phyloP scores from a whole-genome alignment of 2,113 vertebrate genomes.

The Seriola rivoliana region DNA sequence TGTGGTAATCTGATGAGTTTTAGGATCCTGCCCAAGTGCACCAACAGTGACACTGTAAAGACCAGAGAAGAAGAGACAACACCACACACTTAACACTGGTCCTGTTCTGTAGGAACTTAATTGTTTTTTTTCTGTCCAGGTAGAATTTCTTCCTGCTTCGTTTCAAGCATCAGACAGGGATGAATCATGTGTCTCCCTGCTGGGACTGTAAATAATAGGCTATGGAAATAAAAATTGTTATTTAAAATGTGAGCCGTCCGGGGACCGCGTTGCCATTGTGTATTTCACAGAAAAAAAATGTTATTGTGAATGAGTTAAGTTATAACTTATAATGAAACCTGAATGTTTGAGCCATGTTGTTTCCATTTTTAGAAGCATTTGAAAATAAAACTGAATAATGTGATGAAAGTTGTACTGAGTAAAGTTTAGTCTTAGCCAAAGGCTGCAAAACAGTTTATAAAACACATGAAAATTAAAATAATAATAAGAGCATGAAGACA shows the following conservation, averaged over 20 bases:
- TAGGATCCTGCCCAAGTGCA: neutral
- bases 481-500: too few species aligned
- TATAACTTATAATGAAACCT: slow-evolving; percentile 76
- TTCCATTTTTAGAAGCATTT: slow-evolving; percentile 65
- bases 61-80: neutral
- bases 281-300: slow-evolving; percentile 64
- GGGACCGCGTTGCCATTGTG: slow-evolving; percentile 58
- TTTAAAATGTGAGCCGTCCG: slow-evolving; percentile 77
- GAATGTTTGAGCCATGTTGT: slow-evolving; percentile 73
- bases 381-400: slow-evolving; percentile 67
- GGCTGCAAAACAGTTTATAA: neutral
- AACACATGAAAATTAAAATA: too few species aligned
- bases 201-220: slow-evolving; percentile 78
- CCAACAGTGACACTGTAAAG: neutral
- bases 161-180: neutral
- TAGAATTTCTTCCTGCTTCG: neutral
- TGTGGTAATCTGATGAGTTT: neutral
- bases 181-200: neutral
- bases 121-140: slow-evolving; percentile 1
- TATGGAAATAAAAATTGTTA: slow-evolving; percentile 79
- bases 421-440: neutral
- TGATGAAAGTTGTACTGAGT: neutral
- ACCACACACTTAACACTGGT: slow-evolving; percentile 7
- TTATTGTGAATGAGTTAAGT: slow-evolving; percentile 79
- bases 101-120: slow-evolving; percentile 5